Conservation (phyloP, 2,113 vertebrate species). For the Ranitomeya imitator region DNA sequence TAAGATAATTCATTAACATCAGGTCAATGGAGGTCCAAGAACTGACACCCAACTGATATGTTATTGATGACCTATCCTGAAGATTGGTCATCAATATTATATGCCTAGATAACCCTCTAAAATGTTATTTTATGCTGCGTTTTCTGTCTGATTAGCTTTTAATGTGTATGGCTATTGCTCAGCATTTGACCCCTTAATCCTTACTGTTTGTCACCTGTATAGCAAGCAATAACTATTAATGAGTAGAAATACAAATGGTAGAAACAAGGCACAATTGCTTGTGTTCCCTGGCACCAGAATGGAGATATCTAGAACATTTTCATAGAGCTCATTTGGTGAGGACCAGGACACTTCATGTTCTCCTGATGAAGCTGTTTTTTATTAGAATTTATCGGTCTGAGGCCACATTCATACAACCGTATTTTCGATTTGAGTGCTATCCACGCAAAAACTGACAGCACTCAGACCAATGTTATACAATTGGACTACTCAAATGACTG, state of each 20-base stretch:
- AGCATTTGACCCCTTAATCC: not conserved
- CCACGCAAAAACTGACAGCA: too few relatives aligned
- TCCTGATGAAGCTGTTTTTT: not conserved
- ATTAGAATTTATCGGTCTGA: not conserved
- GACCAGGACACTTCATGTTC: not conserved
- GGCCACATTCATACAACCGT: too few relatives aligned
- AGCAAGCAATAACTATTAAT: not conserved
- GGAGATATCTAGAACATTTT: not conserved
- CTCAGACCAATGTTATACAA: too few relatives aligned
- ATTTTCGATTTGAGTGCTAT: too few relatives aligned
- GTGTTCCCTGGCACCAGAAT: not conserved
- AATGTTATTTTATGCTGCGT: too few relatives aligned
- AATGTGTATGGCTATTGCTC: not conserved
- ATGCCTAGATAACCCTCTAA: too few relatives aligned
- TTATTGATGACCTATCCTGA: too few relatives aligned
- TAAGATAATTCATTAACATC: too few relatives aligned
- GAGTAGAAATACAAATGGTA: not conserved
- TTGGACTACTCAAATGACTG: too few relatives aligned
- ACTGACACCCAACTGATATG: too few relatives aligned
- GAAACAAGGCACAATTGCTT: not conserved
- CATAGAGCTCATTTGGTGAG: not conserved
- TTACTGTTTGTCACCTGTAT: not conserved
- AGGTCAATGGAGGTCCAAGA: too few relatives aligned
- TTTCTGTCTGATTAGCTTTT: not conserved
- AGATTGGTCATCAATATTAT: too few relatives aligned